Evolutionary conservation across 2,113 vertebrate genomes (phyloP).

Genomic region (Ceyx melanurus): DNA sequence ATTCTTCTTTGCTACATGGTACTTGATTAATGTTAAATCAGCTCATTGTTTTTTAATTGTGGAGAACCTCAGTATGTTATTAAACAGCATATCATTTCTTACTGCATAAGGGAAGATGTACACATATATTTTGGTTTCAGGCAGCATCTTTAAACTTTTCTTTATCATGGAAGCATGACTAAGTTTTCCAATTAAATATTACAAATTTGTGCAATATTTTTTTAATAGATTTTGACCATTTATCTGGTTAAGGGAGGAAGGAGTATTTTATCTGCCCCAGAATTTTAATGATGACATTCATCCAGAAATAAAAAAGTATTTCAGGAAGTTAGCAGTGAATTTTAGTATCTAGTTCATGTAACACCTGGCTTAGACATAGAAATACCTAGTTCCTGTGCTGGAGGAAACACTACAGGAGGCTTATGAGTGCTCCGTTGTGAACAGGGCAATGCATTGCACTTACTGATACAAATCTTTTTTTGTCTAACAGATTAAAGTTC

Average conservation of each 20-base stretch:
- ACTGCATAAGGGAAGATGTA: not conserved
- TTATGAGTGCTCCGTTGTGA: not conserved
- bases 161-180: not conserved
- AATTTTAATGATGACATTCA: not conserved
- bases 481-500: not conserved
- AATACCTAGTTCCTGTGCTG: not conserved
- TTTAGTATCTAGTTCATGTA: not conserved
- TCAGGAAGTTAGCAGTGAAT: not conserved
- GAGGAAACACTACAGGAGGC: not conserved
- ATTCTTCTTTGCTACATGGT: not conserved
- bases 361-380: not conserved
- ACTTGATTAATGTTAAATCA: conserved; percentile 37
- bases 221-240: not conserved
- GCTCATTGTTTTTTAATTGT: not conserved
- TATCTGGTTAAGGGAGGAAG: not conserved
- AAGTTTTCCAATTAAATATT: not conserved
- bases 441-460: not conserved
- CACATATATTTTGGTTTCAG: not conserved
- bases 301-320: not conserved
- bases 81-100: not conserved
- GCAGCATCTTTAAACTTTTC: not conserved
- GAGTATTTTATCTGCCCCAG: not conserved
- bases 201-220: not conserved
- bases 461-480: not conserved
- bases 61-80: not conserved